Evolutionary conservation across 2,113 vertebrate species (phyloP), one percentile per base, ranked within the genome.

Genomic region (Taxidea taxus): DNA sequence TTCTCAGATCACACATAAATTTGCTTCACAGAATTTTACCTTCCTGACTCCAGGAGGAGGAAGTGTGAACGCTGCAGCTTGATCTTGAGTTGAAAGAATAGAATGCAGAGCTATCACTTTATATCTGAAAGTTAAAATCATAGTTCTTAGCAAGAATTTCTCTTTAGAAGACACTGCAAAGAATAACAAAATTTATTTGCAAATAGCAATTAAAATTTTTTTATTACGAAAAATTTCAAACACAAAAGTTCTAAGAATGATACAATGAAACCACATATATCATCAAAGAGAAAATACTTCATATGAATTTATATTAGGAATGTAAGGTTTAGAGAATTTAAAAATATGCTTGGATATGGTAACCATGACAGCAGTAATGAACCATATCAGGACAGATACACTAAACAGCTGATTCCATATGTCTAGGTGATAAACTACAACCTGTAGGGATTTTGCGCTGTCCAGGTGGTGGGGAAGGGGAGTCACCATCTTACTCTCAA

Each of bases 21-120:
- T 64, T 66, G 51, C 1, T 47, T 7, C 64, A 51, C 16, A 34
- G 11, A 62, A 91, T 27, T 88, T 89, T 99, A 99, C 99, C 99
- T 99, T 99, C 97, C 99, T 99, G 78, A 99, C 93, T 78, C 99
- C 99, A 98, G 98, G 85, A 94, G 99, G 99, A 82, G 99, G 99
- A 96, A 99, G 85, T 95, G 98, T 99, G 97, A 99, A 99, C 2
- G 99, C 99, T 97, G 99, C 98, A 91, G 99, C 99, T 98, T 99
- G 99, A 95, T 99, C 99, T 98, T 99, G 99, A 13, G 99, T 99
- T 0, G 99, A 99, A 83, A 99, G 99, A 56, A 99, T 99, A 2
- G 99, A 99, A 98, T 99, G 99, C 21, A 99, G 99, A 51, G 99
- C 99, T 96, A 99, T 99, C 96, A 99, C 97, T 95, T 97, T 99